phyloP scores from a whole-genome alignment of 2,113 vertebrate genomes.

The Ceuthmochares aereus region DNA sequence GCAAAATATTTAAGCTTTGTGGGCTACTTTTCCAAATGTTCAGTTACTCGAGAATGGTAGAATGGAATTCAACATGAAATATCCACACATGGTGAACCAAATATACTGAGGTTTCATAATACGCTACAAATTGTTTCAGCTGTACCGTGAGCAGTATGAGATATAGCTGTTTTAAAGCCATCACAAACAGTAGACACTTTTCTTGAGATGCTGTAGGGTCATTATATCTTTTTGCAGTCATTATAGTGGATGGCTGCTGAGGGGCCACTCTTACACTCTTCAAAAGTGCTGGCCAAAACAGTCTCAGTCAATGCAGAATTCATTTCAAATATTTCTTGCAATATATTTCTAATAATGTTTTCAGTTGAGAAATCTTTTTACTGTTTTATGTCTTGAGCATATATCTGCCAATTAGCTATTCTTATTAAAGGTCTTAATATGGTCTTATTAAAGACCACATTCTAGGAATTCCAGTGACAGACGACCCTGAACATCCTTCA shows the following conservation, averaged over 20 bases:
- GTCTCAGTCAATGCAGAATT: neutral
- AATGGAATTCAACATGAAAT: neutral
- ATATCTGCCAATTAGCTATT: neutral
- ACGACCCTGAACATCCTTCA: neutral
- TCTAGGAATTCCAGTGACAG: neutral
- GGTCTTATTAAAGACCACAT: neutral
- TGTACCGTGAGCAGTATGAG: neutral
- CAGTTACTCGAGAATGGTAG: neutral
- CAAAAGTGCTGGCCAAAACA: neutral
- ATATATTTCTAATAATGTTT: neutral
- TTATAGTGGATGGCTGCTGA: neutral
- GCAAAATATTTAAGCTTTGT: neutral
- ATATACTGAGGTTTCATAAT: neutral
- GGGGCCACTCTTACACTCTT: neutral
- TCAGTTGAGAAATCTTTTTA: neutral
- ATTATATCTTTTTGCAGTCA: neutral
- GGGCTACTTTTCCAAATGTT: neutral
- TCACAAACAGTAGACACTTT: neutral
- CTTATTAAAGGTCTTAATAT: neutral
- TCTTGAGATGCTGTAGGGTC: neutral
- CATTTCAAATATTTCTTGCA: neutral
- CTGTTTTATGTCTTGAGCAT: neutral
- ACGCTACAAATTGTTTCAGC: neutral
- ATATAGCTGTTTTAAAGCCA: neutral
- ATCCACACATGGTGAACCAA: neutral